These are phyloP conservation scores for Pipistrellus pipistrellus DNA, from an alignment of 2,797 vertebrate genomes.

Conservation along the genomic window DNA sequence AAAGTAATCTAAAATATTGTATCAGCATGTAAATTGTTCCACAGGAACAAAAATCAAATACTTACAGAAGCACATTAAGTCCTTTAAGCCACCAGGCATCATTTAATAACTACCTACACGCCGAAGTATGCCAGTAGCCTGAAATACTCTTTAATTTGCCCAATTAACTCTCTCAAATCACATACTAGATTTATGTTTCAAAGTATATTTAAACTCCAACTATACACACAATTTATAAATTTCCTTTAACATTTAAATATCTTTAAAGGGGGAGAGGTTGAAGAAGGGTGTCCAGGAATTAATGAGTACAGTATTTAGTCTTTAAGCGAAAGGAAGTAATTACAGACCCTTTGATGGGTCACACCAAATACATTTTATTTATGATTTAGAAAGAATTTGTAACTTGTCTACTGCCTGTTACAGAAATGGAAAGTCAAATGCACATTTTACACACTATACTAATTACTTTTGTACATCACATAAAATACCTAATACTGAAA, in stretches of 20 bases:
- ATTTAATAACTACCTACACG: background rate
- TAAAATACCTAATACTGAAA: constrained; percentile 57
- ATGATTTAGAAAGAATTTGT: constrained; percentile 26
- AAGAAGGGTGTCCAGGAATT: background rate
- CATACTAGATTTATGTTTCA: background rate
- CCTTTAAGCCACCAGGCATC: background rate
- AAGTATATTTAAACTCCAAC: constrained; percentile 43
- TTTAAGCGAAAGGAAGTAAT: constrained; percentile 39
- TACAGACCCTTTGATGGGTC: constrained; percentile 40
- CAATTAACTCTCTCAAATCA: background rate
- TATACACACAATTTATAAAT: background rate
- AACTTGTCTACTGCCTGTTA: constrained; percentile 26
- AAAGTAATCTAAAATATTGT: constrained; percentile 28
- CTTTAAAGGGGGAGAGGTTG: background rate
- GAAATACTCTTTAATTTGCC: background rate
- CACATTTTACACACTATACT: constrained; percentile 45
- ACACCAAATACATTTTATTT: constrained; percentile 60
- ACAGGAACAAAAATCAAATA: constrained; percentile 8
- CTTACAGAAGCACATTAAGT: background rate
- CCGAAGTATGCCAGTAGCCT: background rate
- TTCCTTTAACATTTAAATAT: constrained; percentile 5
- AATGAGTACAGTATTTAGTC: constrained; percentile 43
- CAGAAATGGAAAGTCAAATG: constrained; percentile 44
- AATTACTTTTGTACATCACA: background rate
- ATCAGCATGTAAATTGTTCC: background rate